These are phyloP conservation scores for Hylaeus volcanicus DNA, from an alignment of 1,140 invertebrate species.

Conservation along the genomic window DNA sequence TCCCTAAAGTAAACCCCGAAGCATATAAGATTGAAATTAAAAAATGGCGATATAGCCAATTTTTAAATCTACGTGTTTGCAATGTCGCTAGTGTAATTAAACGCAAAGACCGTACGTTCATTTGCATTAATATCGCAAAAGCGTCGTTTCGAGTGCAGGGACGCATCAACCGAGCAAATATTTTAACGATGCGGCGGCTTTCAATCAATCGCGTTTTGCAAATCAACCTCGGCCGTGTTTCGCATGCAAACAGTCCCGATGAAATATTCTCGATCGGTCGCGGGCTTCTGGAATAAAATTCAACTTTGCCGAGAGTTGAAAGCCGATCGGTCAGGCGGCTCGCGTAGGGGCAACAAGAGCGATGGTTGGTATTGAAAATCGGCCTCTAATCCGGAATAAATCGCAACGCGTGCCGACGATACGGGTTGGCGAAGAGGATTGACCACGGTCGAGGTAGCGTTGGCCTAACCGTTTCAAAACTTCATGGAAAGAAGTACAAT, in stretches of 20 bases:
- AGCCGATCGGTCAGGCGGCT: slow-evolving; percentile 8
- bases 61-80: no score
- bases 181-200: slow-evolving; percentile 28
- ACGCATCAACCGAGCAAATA: slow-evolving; percentile 13
- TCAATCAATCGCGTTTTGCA: slow-evolving; percentile 37
- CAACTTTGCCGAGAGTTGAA: slow-evolving; percentile 10
- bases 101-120: neutral
- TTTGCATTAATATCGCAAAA: slow-evolving; percentile 10
- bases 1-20: no score
- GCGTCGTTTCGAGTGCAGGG: neutral
- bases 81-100: neutral
- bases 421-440: neutral
- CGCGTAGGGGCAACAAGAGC: neutral
- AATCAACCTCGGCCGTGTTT: slow-evolving; percentile 22
- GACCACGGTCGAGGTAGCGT: neutral
- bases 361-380: slow-evolving; percentile 34
- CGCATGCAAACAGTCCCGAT: slow-evolving; percentile 27
- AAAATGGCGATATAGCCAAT: no score
- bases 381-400: slow-evolving; percentile 44
- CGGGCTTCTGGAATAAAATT: slow-evolving; percentile 28
- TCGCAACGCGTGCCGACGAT: slow-evolving; percentile 13
- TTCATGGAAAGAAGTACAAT: slow-evolving; percentile 61
- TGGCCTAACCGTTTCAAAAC: neutral
- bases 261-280: slow-evolving; percentile 24
- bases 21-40: no score